phyloP scores from a whole-genome alignment of 2,888 invertebrate species.

The Netelia fuscicornis region DNA sequence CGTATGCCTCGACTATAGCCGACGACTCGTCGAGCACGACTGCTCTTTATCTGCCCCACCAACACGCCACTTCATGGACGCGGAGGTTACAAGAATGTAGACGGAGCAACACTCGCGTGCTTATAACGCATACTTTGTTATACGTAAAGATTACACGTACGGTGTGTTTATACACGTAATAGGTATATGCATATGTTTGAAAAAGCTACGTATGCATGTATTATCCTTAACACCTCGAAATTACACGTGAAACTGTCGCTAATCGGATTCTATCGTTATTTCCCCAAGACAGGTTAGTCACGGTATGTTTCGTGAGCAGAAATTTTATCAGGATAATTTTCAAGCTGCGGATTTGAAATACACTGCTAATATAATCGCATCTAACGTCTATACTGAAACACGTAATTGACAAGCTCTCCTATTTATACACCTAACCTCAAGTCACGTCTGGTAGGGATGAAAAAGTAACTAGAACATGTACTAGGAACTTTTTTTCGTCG shows the following conservation, averaged over 20 bases:
- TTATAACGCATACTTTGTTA: conserved; percentile 14
- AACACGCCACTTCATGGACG: conserved; percentile 22
- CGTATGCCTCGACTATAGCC: conserved; percentile 35
- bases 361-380: conserved; percentile 21
- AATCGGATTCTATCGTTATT: background rate
- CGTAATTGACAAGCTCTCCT: conserved; percentile 22
- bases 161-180: conserved; percentile 3
- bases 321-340: background rate
- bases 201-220: background rate
- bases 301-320: background rate
- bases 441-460: conserved; percentile 1
- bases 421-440: conserved; percentile 41
- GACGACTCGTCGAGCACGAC: conserved; percentile 57
- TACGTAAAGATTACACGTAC: conserved; percentile 15
- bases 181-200: background rate
- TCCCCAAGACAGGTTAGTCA: background rate
- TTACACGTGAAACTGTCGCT: background rate
- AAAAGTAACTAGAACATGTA: conserved; percentile 16
- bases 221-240: background rate
- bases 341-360: background rate
- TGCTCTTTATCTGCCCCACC: conserved; percentile 6
- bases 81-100: background rate
- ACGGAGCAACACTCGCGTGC: background rate
- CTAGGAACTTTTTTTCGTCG: conserved; percentile 52
- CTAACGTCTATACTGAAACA: conserved; percentile 17